Evolutionary conservation across 2,113 vertebrate genomes (phyloP).

Genomic region (Columba janthina): DNA sequence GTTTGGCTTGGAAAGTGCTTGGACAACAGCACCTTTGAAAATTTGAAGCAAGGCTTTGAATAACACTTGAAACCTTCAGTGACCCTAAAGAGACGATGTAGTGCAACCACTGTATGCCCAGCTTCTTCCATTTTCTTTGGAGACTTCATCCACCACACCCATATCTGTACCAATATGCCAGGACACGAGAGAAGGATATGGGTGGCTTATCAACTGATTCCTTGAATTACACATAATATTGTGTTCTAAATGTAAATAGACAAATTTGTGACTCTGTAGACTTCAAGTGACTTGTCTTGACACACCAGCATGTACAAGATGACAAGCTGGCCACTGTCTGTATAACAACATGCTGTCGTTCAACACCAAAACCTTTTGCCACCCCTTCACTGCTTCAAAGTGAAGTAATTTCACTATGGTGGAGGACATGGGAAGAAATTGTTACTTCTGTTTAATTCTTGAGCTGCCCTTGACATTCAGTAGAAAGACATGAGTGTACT

Average conservation of each 20-base stretch:
- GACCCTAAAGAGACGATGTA: too few relatives aligned
- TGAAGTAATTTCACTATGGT: neutral
- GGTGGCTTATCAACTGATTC: neutral
- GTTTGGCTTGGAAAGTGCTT: neutral
- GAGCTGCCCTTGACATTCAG: slow-evolving; percentile 38
- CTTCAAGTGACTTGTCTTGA: neutral
- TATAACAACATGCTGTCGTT: neutral
- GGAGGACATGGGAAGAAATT: neutral
- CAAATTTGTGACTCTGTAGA: neutral
- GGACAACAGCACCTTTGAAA: neutral
- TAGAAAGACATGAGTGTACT: neutral
- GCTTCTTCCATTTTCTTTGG: neutral
- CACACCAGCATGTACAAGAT: accelerated
- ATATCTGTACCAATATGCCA: neutral
- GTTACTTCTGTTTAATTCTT: slow-evolving; percentile 13
- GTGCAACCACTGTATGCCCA: neutral
- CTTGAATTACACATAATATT: neutral
- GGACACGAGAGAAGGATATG: neutral
- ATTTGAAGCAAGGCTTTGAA: neutral
- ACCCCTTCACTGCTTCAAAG: neutral
- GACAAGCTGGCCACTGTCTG: neutral
- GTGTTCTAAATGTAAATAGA: neutral
- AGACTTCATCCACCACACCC: neutral
- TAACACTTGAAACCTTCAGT: accelerated
- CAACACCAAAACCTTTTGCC: neutral